These are phyloP conservation scores for Lacerta agilis DNA, from an alignment of 2,797 vertebrate genomes.

Conservation along the genomic window DNA sequence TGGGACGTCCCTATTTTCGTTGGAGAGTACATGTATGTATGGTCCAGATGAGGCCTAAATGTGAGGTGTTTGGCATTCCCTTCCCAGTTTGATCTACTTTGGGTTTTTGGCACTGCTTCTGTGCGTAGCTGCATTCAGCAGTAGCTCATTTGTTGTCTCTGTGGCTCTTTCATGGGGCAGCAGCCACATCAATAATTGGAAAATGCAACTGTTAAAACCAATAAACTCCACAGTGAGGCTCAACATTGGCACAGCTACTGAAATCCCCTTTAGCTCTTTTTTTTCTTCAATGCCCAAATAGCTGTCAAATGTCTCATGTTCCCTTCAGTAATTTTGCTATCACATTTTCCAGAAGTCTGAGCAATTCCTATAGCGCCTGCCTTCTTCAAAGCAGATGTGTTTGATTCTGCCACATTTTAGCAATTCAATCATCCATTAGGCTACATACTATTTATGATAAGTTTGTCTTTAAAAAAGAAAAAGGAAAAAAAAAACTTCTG, in stretches of 20 bases:
- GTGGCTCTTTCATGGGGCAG: not conserved
- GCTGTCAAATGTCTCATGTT: not conserved
- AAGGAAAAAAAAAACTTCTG: not conserved
- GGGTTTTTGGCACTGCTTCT: not conserved
- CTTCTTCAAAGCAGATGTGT: conserved; percentile 22
- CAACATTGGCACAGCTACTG: not conserved
- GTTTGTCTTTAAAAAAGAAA: no score
- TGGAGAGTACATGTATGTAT: no score
- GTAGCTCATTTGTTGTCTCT: not conserved
- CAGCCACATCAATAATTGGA: conserved; percentile 10
- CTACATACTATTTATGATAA: not conserved
- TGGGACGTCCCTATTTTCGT: no score
- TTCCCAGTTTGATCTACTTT: not conserved
- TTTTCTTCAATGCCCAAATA: not conserved
- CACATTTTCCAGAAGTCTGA: conserved; percentile 34
- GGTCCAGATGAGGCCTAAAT: not conserved
- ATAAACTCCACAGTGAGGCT: not conserved
- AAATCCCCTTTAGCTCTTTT: conserved; percentile 27
- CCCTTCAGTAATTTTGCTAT: conserved; percentile 18
- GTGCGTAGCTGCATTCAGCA: not conserved
- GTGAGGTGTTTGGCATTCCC: not conserved
- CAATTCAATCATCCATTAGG: not conserved
- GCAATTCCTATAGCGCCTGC: not conserved
- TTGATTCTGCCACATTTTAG: conserved; percentile 6
- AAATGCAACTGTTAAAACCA: conserved; percentile 16